Evolutionary conservation across 2,888 invertebrate genomes (phyloP), one percentile per base, ranked within the genome.

Genomic region (Hyposoter dolosus): DNA sequence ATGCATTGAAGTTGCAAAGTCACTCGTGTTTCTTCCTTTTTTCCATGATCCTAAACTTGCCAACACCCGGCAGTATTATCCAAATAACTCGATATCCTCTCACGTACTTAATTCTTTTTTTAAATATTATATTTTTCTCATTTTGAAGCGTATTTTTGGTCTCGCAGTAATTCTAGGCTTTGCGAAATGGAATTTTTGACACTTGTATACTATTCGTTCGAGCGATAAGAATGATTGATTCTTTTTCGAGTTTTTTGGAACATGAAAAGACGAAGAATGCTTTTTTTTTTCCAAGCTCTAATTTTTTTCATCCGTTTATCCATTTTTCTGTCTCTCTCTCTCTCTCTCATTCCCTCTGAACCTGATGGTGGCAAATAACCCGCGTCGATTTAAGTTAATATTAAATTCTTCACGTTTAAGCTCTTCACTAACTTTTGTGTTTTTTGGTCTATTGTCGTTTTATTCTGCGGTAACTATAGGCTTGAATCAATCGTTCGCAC

Each of bases 1-100:
- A 93, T 93, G 93, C 93, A 93, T 93, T 93, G 93, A 90, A 93
- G 91, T 93, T 93, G 90, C 92, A 91, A 92, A 93, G 92, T 93
- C 92, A 93, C 92, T 93, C 92, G 76, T 74, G 56, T 74, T 80
- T 65, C 63, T 12, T 23, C 35, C 35, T 78, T 78, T 84, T 81
- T 78, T 86, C 87, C 83, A 23, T 28, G 12, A 12, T 53, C 50
- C n/a, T 40, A 19, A 17, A 28, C 40, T 85, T 87, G 77, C 85
- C 74, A 80, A 72, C 47, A 77, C 85, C 81, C 65, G 1, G 43
- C 68, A 28, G 77, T 53, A 86, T 85, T 85, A 83, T 85, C 85
- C 83, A 88, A 87, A 89, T 83, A 86, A n/a, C 68, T 66, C 72
- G 76, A 66, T 66, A 53, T 12, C 77, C 85, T 71, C 82, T 79